These are phyloP conservation scores for Gastrophysa polygoni DNA, from an alignment of 2,888 invertebrate genomes.

Conservation along the genomic window DNA sequence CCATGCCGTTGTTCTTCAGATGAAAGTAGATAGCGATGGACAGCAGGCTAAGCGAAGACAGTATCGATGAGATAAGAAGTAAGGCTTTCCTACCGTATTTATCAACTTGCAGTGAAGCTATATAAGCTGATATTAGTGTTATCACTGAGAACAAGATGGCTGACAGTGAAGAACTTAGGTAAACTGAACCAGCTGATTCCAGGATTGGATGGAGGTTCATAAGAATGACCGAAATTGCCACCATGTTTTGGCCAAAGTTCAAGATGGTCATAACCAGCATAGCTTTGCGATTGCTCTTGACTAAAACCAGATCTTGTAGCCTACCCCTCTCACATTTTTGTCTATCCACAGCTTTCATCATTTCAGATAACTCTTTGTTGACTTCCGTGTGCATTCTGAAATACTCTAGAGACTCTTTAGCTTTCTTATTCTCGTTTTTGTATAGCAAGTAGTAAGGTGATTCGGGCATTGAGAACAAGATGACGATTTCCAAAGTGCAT, in stretches of 20 bases:
- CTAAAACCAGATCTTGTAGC: slow-evolving; percentile 50
- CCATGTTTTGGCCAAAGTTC: slow-evolving; percentile 54
- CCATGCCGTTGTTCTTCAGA: slow-evolving; percentile 44
- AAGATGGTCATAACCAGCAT: slow-evolving; percentile 53
- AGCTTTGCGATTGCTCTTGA: slow-evolving; percentile 53
- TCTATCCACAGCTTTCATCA: slow-evolving; percentile 48
- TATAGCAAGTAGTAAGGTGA: slow-evolving; percentile 52
- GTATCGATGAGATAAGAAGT: slow-evolving; percentile 47
- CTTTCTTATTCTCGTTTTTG: slow-evolving; percentile 45
- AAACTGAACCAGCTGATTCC: slow-evolving; percentile 49
- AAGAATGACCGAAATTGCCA: slow-evolving; percentile 54
- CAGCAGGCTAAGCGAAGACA: slow-evolving; percentile 50
- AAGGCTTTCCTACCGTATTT: slow-evolving; percentile 52
- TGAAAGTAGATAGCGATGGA: slow-evolving; percentile 52
- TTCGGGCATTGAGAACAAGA: slow-evolving; percentile 54
- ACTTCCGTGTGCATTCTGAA: slow-evolving; percentile 45
- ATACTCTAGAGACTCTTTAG: slow-evolving; percentile 45
- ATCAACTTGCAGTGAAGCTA: slow-evolving; percentile 51
- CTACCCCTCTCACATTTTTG: slow-evolving; percentile 51
- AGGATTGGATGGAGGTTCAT: slow-evolving; percentile 56
- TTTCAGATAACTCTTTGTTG: slow-evolving; percentile 51
- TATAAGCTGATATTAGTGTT: slow-evolving; percentile 50
- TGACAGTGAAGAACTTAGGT: slow-evolving; percentile 45
- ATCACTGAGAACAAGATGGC: slow-evolving; percentile 53
- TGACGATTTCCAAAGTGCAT: slow-evolving; percentile 45